Percentiles rank a stretch among this genome's conserved stretches.
phyloP scores from a whole-genome alignment of 2,888 invertebrate genomes.

The Scaptomyza parva region DNA sequence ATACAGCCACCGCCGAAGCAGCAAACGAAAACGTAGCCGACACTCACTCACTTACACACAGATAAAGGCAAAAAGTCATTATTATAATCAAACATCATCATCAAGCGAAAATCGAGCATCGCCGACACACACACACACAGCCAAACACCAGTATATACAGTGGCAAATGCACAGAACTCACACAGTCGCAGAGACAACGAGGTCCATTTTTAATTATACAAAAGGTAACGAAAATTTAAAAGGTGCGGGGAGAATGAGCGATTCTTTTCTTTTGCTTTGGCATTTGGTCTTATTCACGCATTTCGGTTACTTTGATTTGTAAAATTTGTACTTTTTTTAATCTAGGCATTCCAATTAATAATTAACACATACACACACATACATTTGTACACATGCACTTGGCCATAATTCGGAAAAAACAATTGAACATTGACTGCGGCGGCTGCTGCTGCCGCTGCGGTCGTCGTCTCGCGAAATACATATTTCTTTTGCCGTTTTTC shows the following conservation, averaged over 20 bases:
- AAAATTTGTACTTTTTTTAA: constrained; percentile 27
- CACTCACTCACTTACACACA: constrained; percentile 20
- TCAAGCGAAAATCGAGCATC: constrained; percentile 68
- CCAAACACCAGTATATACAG: constrained; percentile 23
- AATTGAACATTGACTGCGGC: constrained; percentile 73
- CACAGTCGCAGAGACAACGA: constrained; percentile 38
- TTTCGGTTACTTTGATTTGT: constrained; percentile 36
- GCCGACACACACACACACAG: constrained; percentile 43
- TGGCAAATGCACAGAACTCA: constrained; percentile 53
- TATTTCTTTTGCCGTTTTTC: constrained; percentile 81
- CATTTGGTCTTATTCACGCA: constrained; percentile 17
- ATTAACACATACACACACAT: constrained; percentile 60
- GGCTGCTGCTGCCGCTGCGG: constrained; percentile 55
- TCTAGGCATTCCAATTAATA: constrained; percentile 65
- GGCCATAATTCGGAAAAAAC: constrained; percentile 71
- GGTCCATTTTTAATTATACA: constrained; percentile 75
- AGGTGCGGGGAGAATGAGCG: constrained; percentile 28
- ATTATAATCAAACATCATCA: constrained; percentile 74
- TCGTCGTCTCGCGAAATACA: constrained; percentile 82
- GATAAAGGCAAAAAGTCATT: constrained; percentile 55
- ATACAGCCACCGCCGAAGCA: constrained; percentile 45
- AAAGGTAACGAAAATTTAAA: constrained; percentile 58
- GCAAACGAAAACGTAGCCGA: constrained; percentile 48
- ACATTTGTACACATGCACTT: constrained; percentile 63
- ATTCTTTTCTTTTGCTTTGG: constrained; percentile 21